phyloP scores from a whole-genome alignment of 30 jellyfish, hydroid and myxozoan genomes.

The Aurelia sp. region DNA sequence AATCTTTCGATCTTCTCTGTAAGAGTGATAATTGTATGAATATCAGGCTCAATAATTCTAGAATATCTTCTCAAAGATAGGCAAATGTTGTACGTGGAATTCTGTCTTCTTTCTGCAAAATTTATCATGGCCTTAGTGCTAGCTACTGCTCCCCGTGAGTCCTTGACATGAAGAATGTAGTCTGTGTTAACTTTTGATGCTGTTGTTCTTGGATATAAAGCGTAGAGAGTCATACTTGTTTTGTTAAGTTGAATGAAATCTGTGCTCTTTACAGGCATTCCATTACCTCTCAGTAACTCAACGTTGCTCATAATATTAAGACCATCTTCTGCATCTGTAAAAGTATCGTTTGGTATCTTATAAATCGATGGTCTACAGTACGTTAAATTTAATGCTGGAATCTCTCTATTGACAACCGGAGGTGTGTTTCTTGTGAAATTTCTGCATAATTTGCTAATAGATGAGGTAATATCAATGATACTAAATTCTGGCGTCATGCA shows the following conservation, averaged over 20 bases:
- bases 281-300: not conserved
- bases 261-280: not conserved
- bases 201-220: not conserved
- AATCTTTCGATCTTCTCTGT: conserved; percentile 9
- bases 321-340: conserved; percentile 57
- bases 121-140: not conserved
- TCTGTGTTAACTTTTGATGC: not conserved
- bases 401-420: not conserved
- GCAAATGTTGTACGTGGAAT: conserved; percentile 32
- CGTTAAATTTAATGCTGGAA: conserved; percentile 24
- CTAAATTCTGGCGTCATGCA: conserved; percentile 42
- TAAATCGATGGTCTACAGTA: conserved; percentile 17
- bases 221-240: conserved; percentile 20
- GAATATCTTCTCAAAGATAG: conserved; percentile 33
- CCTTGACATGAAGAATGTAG: conserved; percentile 40
- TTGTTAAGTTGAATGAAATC: conserved; percentile 29
- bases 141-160: conserved; percentile 16
- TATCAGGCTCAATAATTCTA: not conserved
- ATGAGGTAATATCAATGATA: not conserved
- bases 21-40: conserved; percentile 5
- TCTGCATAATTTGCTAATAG: not conserved
- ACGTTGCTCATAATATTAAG: not conserved
- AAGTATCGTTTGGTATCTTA: conserved; percentile 56
- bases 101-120: not conserved
- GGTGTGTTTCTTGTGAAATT: conserved; percentile 30